Percentiles rank a stretch among this genome's conserved stretches.
These are phyloP conservation scores for Sebastes paucispinis DNA, from an alignment of 2,797 vertebrate species.

Conservation along the genomic window DNA sequence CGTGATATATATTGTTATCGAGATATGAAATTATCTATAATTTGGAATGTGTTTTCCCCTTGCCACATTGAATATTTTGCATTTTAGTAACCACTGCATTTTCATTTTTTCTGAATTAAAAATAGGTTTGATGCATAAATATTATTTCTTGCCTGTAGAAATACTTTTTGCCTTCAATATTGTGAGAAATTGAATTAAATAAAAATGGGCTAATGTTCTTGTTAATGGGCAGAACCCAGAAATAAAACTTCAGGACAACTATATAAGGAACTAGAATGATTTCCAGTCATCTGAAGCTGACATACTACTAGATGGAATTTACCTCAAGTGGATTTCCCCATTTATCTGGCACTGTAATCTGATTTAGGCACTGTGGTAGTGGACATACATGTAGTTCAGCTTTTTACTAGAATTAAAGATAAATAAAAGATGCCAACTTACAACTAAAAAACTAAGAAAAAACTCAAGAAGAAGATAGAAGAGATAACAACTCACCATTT, in stretches of 20 bases:
- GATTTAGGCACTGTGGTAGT: not conserved
- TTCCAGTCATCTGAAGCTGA: not conserved
- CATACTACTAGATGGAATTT: not conserved
- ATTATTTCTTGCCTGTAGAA: fast-evolving
- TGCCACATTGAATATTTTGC: not conserved
- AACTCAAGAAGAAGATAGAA: not conserved
- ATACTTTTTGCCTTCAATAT: fast-evolving
- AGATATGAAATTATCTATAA: too few relatives aligned
- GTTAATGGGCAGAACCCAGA: too few relatives aligned
- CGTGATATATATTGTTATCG: too few relatives aligned
- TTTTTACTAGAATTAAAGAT: not conserved
- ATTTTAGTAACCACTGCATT: too few relatives aligned
- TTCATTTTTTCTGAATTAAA: not conserved
- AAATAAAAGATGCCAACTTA: not conserved
- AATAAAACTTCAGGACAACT: too few relatives aligned
- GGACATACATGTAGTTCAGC: not conserved
- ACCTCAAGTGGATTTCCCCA: not conserved
- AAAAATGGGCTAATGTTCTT: too few relatives aligned
- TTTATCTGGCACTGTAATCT: not conserved
- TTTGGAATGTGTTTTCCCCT: not conserved
- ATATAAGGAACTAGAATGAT: not conserved
- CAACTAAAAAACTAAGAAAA: not conserved
- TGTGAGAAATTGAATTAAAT: too few relatives aligned
- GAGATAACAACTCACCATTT: conserved; percentile 56
- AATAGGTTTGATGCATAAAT: fast-evolving